These are phyloP conservation scores for Saiga tatarica DNA, from an alignment of 2,113 vertebrate species.

Conservation along the genomic window DNA sequence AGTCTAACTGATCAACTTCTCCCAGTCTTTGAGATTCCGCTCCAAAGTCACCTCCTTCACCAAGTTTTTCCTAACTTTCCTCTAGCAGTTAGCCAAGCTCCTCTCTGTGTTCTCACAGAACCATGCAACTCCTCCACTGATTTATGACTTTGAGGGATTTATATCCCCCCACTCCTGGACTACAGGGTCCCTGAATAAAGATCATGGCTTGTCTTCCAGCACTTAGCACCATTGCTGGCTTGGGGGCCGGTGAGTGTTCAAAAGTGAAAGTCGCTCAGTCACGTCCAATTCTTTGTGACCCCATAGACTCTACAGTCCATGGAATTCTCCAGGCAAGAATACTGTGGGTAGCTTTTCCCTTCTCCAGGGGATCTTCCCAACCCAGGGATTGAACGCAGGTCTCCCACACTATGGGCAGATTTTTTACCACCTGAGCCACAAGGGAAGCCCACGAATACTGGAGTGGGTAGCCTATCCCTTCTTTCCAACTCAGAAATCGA, in stretches of 20 bases:
- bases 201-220: background rate
- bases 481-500: background rate
- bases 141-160: background rate
- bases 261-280: background rate
- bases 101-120: background rate
- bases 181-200: background rate
- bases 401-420: background rate
- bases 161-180: background rate
- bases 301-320: background rate
- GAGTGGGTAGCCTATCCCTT: background rate
- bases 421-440: background rate
- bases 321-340: background rate
- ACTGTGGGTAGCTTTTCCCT: background rate
- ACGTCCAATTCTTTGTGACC: background rate
- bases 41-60: background rate
- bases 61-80: background rate
- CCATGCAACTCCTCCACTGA: background rate
- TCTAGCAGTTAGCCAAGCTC: background rate
- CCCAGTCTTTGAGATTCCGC: background rate
- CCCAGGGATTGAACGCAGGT: background rate
- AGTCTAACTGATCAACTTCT: background rate
- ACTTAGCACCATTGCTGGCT: background rate
- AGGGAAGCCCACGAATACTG: background rate
- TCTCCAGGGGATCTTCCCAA: background rate
- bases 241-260: fast-evolving